Percentiles rank a stretch among this genome's conserved stretches.
phyloP scores from a whole-genome alignment of 1,140 invertebrate genomes.

The Aphelenchoides besseyi region DNA sequence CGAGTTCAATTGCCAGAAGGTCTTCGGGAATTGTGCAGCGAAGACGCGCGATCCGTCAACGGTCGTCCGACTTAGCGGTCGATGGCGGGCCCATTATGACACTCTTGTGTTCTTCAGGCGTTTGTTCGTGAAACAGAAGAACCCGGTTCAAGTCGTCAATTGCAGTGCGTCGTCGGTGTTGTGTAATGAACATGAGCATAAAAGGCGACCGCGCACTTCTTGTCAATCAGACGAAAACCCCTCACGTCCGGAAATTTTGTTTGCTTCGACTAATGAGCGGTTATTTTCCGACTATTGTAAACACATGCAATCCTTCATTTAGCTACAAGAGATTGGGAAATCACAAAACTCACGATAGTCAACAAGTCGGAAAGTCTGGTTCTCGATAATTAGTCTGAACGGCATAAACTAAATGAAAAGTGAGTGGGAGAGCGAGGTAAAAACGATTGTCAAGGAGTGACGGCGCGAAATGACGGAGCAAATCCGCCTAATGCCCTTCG shows the following conservation, averaged over 20 bases:
- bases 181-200: slow-evolving; percentile 1
- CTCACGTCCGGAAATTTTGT: not conserved
- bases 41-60: not conserved
- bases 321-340: not conserved
- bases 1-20: not conserved
- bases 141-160: not conserved
- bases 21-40: not conserved
- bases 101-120: not conserved
- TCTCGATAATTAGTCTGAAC: not conserved
- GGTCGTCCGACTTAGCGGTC: not conserved
- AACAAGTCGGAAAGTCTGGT: no score
- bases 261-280: not conserved
- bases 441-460: not conserved
- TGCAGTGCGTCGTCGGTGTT: not conserved
- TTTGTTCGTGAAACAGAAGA: not conserved
- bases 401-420: not conserved
- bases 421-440: not conserved
- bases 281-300: not conserved
- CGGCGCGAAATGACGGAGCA: not conserved
- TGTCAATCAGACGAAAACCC: not conserved
- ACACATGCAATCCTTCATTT: not conserved
- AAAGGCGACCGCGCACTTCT: not conserved
- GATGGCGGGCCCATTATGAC: not conserved
- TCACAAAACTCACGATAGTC: not conserved
- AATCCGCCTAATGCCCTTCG: not conserved